Conservation (phyloP, 2,888 invertebrate species). For the Mythimna loreyi region DNA sequence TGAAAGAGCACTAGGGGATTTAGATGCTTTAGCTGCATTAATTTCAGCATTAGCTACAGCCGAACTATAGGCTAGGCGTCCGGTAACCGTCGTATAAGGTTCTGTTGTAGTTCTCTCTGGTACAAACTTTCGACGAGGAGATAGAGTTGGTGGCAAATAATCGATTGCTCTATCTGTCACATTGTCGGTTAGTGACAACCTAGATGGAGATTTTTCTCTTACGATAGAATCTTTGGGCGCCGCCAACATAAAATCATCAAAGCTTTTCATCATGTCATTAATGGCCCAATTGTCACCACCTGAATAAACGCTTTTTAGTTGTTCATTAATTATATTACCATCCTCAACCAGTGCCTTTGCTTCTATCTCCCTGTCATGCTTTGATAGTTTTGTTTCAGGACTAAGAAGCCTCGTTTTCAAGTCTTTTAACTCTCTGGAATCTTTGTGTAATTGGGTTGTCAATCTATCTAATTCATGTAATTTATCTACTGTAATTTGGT, state of each 20-base stretch:
- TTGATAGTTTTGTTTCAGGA: slow-evolving; percentile 90
- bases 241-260: slow-evolving; percentile 91
- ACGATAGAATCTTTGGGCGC: slow-evolving; percentile 87
- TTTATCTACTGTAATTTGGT: slow-evolving; percentile 95
- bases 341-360: slow-evolving; percentile 92
- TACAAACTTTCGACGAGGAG: slow-evolving; percentile 90
- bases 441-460: slow-evolving; percentile 94
- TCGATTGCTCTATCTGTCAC: slow-evolving; percentile 92
- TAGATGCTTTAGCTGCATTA: slow-evolving; percentile 88
- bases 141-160: slow-evolving; percentile 90
- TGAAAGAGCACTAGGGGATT: slow-evolving; percentile 89
- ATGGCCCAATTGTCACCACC: slow-evolving; percentile 93
- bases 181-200: slow-evolving; percentile 92
- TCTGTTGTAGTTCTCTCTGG: slow-evolving; percentile 91
- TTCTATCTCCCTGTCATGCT: slow-evolving; percentile 90
- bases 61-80: slow-evolving; percentile 92
- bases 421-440: slow-evolving; percentile 94
- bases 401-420: slow-evolving; percentile 93
- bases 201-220: slow-evolving; percentile 91
- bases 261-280: slow-evolving; percentile 92
- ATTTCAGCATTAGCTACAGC: slow-evolving; percentile 92
- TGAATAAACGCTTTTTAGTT: slow-evolving; percentile 92
- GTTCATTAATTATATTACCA: slow-evolving; percentile 93
- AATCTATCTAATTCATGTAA: slow-evolving; percentile 94
- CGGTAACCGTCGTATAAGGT: slow-evolving; percentile 92